phyloP scores from a whole-genome alignment of 1,140 invertebrate genomes.

The Aphidius ervi region DNA sequence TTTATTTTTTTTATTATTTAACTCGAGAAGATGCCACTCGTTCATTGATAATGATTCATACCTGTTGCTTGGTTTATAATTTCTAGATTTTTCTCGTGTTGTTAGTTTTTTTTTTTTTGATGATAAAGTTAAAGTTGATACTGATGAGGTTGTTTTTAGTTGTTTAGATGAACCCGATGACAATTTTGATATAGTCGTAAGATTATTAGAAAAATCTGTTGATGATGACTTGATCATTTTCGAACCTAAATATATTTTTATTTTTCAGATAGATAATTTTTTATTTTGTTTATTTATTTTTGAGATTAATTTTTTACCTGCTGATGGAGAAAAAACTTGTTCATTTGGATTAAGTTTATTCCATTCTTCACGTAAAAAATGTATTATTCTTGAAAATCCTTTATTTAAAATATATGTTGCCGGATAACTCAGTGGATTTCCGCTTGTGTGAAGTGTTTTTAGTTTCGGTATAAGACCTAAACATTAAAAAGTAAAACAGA shows the following conservation, averaged over 20 bases:
- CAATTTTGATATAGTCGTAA: constrained; percentile 17
- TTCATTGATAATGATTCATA: constrained; percentile 23
- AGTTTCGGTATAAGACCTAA: constrained; percentile 45
- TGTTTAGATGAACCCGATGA: constrained; percentile 14
- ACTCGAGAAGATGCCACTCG: constrained; percentile 3
- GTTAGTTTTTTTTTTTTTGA: constrained; percentile 24
- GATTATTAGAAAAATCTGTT: constrained; percentile 37
- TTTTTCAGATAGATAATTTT: constrained; percentile 4
- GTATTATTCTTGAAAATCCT: constrained; percentile 46
- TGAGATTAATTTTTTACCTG: constrained; percentile 18
- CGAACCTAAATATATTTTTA: constrained; percentile 14
- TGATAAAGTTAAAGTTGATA: not conserved
- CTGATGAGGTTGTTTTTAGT: constrained; percentile 3
- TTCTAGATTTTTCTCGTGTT: constrained; percentile 27
- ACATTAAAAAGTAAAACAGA: not conserved
- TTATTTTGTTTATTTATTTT: constrained; percentile 10
- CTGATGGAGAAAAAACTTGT: constrained; percentile 21
- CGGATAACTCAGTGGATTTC: constrained; percentile 56
- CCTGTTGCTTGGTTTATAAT: constrained; percentile 41
- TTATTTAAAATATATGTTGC: constrained; percentile 47
- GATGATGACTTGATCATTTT: constrained; percentile 33
- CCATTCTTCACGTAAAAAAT: constrained; percentile 52
- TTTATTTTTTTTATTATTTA: constrained; percentile 10
- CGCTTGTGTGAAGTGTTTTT: constrained; percentile 52
- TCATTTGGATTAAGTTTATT: constrained; percentile 39